A percentile compares a stretch with the other conserved stretches of the same genome.
Conservation (phyloP, 2,113 vertebrate species). For the Toxotes chatareus region DNA sequence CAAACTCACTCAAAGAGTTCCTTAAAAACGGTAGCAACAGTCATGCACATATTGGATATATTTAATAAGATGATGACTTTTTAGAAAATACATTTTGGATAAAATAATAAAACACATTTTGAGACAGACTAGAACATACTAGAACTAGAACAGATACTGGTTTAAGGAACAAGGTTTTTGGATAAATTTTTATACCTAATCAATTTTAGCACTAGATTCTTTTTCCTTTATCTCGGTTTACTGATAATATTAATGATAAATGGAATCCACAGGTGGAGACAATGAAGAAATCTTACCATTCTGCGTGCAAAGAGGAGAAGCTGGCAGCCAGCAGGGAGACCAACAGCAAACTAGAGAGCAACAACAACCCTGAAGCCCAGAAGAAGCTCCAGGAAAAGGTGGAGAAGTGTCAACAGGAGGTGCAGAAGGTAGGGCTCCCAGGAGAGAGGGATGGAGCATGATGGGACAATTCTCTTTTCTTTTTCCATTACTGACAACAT, state of each 20-base stretch:
- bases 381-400: constrained; percentile 99
- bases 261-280: constrained; percentile 87
- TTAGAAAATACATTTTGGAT: no score
- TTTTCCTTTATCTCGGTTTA: neutral
- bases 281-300: constrained; percentile 93
- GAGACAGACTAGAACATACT: no score
- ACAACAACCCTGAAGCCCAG: constrained; percentile 91
- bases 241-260: neutral
- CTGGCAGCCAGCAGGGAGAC: constrained; percentile 92
- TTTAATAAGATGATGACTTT: neutral
- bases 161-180: neutral
- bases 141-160: neutral
- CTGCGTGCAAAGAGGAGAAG: constrained; percentile 96
- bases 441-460: neutral
- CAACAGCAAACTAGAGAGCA: constrained; percentile 93
- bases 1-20: neutral
- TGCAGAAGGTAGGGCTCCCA: constrained; percentile 88
- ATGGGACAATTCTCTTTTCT: neutral
- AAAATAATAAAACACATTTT: no score
- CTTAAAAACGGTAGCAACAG: neutral
- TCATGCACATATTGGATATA: neutral
- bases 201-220: neutral
- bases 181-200: neutral
- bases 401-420: constrained; percentile 96
- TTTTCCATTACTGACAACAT: neutral